Evolutionary conservation across 2,888 invertebrate genomes (phyloP).

Genomic region (Eristalis intricaria): DNA sequence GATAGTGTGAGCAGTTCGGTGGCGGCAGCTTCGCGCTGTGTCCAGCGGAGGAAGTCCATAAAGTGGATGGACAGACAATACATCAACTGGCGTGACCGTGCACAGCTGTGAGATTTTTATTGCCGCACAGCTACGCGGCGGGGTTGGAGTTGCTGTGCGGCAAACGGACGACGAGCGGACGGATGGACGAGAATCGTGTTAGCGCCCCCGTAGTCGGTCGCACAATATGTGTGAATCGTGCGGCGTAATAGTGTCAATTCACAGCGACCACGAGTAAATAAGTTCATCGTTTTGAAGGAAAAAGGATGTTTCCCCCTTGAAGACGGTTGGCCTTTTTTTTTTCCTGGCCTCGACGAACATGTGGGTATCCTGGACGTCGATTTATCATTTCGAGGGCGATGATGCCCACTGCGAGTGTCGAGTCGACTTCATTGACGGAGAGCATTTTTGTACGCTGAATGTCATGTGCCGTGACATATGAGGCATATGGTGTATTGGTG

Average conservation of each 20-base stretch:
- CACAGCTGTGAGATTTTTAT: conserved; percentile 73
- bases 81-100: conserved; percentile 73
- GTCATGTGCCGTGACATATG: conserved; percentile 58
- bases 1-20: background rate
- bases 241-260: conserved; percentile 68
- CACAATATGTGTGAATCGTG: conserved; percentile 69
- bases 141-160: conserved; percentile 53
- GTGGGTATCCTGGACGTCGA: conserved; percentile 52
- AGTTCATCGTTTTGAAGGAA: conserved; percentile 39
- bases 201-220: conserved; percentile 44
- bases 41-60: conserved; percentile 33
- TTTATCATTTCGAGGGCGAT: conserved; percentile 58
- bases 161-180: conserved; percentile 8
- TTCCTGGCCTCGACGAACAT: conserved; percentile 10
- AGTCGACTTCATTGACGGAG: conserved; percentile 39
- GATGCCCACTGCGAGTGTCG: conserved; percentile 41
- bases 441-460: conserved; percentile 21
- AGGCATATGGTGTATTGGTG: conserved; percentile 29
- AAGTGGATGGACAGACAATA: conserved; percentile 66
- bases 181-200: background rate
- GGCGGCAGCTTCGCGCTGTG: conserved; percentile 27
- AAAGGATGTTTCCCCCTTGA: background rate
- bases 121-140: conserved; percentile 26
- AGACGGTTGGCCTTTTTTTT: background rate
- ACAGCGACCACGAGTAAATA: conserved; percentile 46